Evolutionary conservation across 2,113 vertebrate genomes (phyloP).

Genomic region (Anoura caudifer): DNA sequence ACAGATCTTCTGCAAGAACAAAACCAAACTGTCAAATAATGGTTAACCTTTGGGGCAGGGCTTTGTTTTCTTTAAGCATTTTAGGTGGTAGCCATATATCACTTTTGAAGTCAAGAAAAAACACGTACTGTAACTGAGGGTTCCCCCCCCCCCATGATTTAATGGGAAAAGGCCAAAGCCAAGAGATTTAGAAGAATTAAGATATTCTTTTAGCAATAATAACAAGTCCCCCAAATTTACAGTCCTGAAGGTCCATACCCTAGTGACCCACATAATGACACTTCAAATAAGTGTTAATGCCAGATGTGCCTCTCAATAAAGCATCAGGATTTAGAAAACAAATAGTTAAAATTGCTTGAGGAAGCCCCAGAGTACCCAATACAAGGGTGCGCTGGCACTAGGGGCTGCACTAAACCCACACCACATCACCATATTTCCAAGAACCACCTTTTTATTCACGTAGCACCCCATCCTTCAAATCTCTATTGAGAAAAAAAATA

Average conservation of each 20-base stretch:
- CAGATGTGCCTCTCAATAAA: not conserved
- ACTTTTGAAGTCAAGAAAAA: constrained; percentile 19
- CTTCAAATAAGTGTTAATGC: not conserved
- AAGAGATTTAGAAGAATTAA: not conserved
- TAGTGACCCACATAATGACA: not conserved
- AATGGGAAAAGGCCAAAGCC: not conserved
- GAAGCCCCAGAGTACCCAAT: not conserved
- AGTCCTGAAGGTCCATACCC: not conserved
- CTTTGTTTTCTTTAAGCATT: not conserved
- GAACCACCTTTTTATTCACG: not conserved
- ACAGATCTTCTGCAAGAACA: not conserved
- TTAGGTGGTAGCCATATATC: not conserved
- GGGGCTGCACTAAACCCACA: not conserved
- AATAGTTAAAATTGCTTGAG: not conserved
- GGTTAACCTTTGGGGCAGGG: not conserved
- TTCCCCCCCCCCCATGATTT: not conserved
- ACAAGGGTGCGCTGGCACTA: not conserved
- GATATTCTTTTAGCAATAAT: not conserved
- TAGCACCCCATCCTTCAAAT: not conserved
- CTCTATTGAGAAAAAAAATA: not conserved
- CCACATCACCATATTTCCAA: not conserved
- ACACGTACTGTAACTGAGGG: not conserved
- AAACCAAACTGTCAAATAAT: not conserved
- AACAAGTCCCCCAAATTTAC: not conserved
- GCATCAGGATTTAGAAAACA: not conserved